These are phyloP conservation scores for Phyllotis vaccarum DNA, from an alignment of 2,797 vertebrate genomes.

Conservation along the genomic window DNA sequence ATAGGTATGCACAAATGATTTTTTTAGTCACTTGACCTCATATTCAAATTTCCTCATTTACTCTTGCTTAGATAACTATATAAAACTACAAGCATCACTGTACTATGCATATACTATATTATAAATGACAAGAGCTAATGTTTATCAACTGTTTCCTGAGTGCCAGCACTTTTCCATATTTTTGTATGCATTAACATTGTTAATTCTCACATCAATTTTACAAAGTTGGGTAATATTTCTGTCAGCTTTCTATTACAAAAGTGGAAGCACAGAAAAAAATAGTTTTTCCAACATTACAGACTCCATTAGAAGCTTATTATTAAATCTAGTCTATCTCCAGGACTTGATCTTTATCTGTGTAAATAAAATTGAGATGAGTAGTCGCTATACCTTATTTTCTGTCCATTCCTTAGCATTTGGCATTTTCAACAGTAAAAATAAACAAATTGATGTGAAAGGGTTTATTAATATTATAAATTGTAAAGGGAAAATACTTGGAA, in stretches of 20 bases:
- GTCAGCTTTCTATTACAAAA: neutral
- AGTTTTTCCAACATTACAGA: neutral
- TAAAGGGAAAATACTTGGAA: conserved; percentile 27
- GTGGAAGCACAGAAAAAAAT: neutral
- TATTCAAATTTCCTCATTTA: too few species aligned
- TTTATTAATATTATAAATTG: neutral
- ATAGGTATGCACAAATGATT: too few species aligned
- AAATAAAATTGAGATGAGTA: conserved; percentile 6
- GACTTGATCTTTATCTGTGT: neutral
- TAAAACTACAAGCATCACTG: too few species aligned
- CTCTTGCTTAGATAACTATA: too few species aligned
- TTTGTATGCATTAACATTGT: neutral
- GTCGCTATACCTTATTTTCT: neutral
- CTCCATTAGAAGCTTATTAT: neutral
- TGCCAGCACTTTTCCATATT: neutral
- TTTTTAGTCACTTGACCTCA: too few species aligned
- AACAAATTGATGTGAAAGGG: neutral
- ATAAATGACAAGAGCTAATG: too few species aligned
- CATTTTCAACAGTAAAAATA: neutral
- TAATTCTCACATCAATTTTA: conserved; percentile 22
- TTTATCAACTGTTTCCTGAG: too few species aligned
- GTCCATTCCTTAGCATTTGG: neutral
- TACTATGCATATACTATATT: too few species aligned
- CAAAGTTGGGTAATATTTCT: conserved; percentile 1
- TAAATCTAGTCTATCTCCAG: neutral